phyloP scores from a whole-genome alignment of 1,140 invertebrate species.

The Penaeus indicus region DNA sequence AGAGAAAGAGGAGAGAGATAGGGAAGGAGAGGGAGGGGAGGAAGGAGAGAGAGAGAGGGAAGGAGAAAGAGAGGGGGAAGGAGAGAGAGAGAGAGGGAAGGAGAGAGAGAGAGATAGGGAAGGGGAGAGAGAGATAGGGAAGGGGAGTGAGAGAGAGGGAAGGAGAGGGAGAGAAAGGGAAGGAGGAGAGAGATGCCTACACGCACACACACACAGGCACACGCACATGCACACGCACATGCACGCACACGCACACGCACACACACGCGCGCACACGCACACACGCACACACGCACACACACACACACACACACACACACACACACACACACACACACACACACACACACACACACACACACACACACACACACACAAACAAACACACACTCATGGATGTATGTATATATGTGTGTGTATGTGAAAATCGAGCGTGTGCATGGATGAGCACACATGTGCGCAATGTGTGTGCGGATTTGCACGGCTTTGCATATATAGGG shows the following conservation, averaged over 20 bases:
- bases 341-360: too few species aligned
- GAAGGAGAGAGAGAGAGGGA: neutral
- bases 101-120: slow-evolving; percentile 4
- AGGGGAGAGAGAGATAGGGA: neutral
- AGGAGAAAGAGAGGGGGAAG: neutral
- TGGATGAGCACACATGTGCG: too few species aligned
- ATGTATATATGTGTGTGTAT: too few species aligned
- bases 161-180: neutral
- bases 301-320: neutral
- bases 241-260: neutral
- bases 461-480: too few species aligned
- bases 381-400: too few species aligned
- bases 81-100: neutral
- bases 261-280: neutral
- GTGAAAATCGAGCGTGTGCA: too few species aligned
- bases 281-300: neutral
- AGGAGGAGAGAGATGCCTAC: neutral
- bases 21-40: neutral
- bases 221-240: neutral
- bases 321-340: too few species aligned
- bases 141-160: neutral
- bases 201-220: neutral
- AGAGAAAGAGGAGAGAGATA: too few species aligned
- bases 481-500: too few species aligned
- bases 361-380: too few species aligned